Percentiles rank a stretch among this genome's conserved stretches.
Evolutionary conservation across 2,797 vertebrate species (phyloP).

Genomic region (Cebuella pygmaea): DNA sequence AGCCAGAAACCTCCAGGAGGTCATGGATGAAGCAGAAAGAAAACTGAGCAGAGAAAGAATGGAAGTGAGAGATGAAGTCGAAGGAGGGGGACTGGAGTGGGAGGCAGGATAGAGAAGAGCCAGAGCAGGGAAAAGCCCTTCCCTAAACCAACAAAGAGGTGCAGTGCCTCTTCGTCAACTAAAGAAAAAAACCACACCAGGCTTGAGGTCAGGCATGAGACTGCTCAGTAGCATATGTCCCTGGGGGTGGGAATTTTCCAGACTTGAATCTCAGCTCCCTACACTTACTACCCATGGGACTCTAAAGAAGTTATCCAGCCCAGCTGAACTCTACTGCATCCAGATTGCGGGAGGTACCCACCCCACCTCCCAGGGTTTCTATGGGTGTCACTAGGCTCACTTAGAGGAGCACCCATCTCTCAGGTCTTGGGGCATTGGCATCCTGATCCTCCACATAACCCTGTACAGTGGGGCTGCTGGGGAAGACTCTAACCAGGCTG

Average conservation of each 20-base stretch:
- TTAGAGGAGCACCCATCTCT: neutral
- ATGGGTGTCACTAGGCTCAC: neutral
- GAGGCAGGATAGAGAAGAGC: neutral
- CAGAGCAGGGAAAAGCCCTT: neutral
- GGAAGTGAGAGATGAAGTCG: neutral
- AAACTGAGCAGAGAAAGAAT: neutral
- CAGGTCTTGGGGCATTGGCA: rapidly evolving
- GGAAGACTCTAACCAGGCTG: neutral
- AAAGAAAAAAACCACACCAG: neutral
- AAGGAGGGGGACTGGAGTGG: neutral
- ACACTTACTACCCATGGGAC: neutral
- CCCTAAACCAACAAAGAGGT: rapidly evolving
- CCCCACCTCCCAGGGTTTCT: neutral
- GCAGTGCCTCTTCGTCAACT: neutral
- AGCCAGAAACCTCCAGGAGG: neutral
- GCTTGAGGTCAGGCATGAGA: neutral
- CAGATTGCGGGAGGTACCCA: neutral
- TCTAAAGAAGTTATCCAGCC: neutral
- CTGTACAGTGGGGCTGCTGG: rapidly evolving
- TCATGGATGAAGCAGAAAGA: neutral
- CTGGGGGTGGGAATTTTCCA: neutral
- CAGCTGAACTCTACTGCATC: neutral
- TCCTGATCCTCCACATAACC: neutral
- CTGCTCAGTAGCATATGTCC: neutral
- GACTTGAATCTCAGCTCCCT: neutral